A percentile compares a stretch with the other conserved stretches of the same genome.
phyloP scores from a whole-genome alignment of 2,113 vertebrate genomes.

The Falco punctatus region DNA sequence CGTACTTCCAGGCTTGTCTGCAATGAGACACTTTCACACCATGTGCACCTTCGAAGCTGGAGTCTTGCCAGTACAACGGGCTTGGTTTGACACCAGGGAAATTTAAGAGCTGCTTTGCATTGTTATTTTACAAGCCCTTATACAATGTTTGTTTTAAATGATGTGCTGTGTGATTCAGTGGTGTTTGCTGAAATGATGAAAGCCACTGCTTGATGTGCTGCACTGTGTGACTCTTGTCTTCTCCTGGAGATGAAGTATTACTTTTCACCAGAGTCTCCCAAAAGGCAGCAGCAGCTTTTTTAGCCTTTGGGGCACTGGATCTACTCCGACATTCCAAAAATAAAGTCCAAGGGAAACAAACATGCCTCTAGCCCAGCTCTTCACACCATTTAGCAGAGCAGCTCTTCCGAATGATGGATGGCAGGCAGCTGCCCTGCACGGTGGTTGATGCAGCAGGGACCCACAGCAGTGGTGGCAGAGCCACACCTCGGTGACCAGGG shows the following conservation, averaged over 20 bases:
- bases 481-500: background rate
- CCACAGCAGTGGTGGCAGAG: background rate
- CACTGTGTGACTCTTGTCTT: background rate
- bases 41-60: background rate
- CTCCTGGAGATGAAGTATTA: background rate
- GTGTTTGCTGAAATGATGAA: background rate
- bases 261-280: background rate
- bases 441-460: background rate
- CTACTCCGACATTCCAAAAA: background rate
- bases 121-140: constrained; percentile 61
- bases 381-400: background rate
- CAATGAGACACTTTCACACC: background rate
- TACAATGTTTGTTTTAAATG: constrained; percentile 49
- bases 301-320: background rate
- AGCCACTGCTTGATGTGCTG: background rate
- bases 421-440: background rate
- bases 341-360: background rate
- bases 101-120: constrained; percentile 30
- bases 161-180: constrained; percentile 54
- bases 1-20: background rate
- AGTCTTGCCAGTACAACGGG: background rate
- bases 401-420: background rate
- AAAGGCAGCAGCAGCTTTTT: constrained; percentile 10
- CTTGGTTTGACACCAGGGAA: constrained; percentile 10
- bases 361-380: background rate